Evolutionary conservation across 2,113 vertebrate genomes (phyloP).

Genomic region (Deroptyus accipitrinus): DNA sequence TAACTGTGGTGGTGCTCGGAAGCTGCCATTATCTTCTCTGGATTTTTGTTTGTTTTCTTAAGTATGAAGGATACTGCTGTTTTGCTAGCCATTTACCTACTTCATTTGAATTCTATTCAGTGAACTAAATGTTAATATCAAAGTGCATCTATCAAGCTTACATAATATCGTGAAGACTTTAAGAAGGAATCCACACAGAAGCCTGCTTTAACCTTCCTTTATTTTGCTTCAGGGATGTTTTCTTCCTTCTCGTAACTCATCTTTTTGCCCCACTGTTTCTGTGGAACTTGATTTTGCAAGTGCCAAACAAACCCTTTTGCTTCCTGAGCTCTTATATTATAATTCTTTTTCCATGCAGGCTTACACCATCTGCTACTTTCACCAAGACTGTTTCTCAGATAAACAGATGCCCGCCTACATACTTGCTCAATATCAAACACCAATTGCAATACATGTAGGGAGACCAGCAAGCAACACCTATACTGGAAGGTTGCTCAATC

Average conservation of each 20-base stretch:
- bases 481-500: not conserved
- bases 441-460: not conserved
- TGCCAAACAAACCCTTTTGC: not conserved
- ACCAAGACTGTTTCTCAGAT: not conserved
- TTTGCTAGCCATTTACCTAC: not conserved
- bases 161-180: not conserved
- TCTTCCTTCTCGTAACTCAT: not conserved
- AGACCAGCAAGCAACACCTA: not conserved
- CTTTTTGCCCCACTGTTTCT: not conserved
- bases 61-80: not conserved
- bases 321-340: not conserved
- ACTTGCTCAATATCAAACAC: slow-evolving; percentile 23
- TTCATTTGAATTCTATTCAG: not conserved
- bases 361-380: not conserved
- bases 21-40: not conserved
- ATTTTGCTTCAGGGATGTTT: not conserved
- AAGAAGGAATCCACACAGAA: not conserved
- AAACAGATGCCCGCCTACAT: not conserved
- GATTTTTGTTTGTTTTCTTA: not conserved
- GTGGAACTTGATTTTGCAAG: not conserved
- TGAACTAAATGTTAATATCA: not conserved
- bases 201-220: not conserved
- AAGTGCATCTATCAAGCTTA: not conserved
- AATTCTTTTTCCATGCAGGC: accelerated
- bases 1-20: not conserved